Percentiles rank a stretch among this genome's conserved stretches.
These are phyloP conservation scores for Clivina fossor DNA, from an alignment of 2,888 invertebrate species.

Conservation along the genomic window DNA sequence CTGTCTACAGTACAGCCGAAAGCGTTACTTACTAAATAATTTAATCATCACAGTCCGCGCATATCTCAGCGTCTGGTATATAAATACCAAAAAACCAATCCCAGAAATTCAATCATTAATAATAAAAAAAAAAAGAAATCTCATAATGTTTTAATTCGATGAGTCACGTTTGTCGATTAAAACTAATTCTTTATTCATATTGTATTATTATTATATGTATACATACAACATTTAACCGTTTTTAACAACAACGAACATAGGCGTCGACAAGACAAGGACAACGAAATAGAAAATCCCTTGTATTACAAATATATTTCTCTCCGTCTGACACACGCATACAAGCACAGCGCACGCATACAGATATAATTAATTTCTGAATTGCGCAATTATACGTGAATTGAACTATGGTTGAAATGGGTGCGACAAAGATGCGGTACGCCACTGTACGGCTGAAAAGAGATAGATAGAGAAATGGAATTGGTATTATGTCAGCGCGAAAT, in stretches of 20 bases:
- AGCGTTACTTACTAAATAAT: too few species aligned
- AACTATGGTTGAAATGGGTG: slow-evolving; percentile 1
- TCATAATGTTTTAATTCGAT: slow-evolving; percentile 32
- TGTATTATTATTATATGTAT: too few species aligned
- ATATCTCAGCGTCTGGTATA: too few species aligned
- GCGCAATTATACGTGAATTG: slow-evolving; percentile 28
- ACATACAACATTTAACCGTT: too few species aligned
- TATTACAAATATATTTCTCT: too few species aligned
- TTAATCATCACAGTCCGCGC: too few species aligned
- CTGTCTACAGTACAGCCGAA: too few species aligned
- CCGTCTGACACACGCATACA: slow-evolving; percentile 1
- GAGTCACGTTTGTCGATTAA: slow-evolving; percentile 30
- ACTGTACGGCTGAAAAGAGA: too few species aligned
- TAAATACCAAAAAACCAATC: slow-evolving; percentile 25
- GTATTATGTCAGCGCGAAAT: slow-evolving; percentile 27
- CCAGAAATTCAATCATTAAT: slow-evolving; percentile 29
- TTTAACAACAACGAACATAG: too few species aligned
- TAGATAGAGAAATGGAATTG: slow-evolving; percentile 16
- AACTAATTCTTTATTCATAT: slow-evolving; percentile 29
- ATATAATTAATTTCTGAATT: slow-evolving; percentile 28
- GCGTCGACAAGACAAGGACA: too few species aligned
- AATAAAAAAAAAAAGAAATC: too few species aligned
- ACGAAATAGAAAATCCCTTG: too few species aligned
- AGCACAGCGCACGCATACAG: slow-evolving; percentile 7
- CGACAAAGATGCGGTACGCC: slow-evolving; percentile 14